phyloP scores from a whole-genome alignment of 2,113 vertebrate species.

The Tachuris rubrigastra region DNA sequence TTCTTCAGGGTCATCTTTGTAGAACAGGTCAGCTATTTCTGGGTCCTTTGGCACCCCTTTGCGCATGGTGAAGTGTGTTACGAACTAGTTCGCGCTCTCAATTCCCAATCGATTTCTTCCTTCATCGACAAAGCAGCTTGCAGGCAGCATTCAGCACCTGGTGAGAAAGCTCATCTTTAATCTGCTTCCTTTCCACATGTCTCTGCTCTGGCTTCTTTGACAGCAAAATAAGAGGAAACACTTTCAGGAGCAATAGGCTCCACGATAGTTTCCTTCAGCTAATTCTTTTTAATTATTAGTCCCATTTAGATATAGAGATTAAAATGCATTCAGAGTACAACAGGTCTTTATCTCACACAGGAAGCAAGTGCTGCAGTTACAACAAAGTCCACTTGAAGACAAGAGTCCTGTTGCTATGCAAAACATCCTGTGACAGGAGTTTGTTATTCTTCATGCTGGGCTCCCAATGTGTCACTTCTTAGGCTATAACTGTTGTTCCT shows the following conservation, averaged over 20 bases:
- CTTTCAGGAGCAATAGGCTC: not conserved
- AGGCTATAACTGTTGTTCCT: slow-evolving; percentile 18
- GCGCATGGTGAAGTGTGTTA: slow-evolving; percentile 72
- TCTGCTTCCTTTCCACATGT: not conserved
- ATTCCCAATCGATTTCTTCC: slow-evolving; percentile 40
- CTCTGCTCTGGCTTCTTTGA: not conserved
- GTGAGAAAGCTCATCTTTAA: not conserved
- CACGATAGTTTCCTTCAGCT: not conserved
- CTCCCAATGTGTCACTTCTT: slow-evolving; percentile 7
- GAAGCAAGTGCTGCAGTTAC: slow-evolving; percentile 20
- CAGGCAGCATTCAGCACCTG: slow-evolving; percentile 67
- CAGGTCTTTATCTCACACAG: slow-evolving; percentile 15
- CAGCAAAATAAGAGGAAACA: slow-evolving; percentile 4
- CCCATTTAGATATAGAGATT: slow-evolving; percentile 46
- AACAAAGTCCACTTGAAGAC: slow-evolving; percentile 33
- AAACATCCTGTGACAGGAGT: slow-evolving; percentile 33
- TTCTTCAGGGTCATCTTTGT: slow-evolving; percentile 82
- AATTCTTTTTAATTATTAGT: not conserved
- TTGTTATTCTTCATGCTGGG: not conserved
- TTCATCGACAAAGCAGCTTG: slow-evolving; percentile 70
- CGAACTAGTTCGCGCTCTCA: slow-evolving; percentile 10
- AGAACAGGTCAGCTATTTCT: slow-evolving; percentile 79
- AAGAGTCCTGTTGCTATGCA: slow-evolving; percentile 31
- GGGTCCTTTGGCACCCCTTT: slow-evolving; percentile 81
- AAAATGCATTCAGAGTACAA: not conserved